Percentiles rank a stretch among this genome's conserved stretches.
Evolutionary conservation across 2,888 invertebrate genomes (phyloP).

Genomic region (Hartigia nigra): DNA sequence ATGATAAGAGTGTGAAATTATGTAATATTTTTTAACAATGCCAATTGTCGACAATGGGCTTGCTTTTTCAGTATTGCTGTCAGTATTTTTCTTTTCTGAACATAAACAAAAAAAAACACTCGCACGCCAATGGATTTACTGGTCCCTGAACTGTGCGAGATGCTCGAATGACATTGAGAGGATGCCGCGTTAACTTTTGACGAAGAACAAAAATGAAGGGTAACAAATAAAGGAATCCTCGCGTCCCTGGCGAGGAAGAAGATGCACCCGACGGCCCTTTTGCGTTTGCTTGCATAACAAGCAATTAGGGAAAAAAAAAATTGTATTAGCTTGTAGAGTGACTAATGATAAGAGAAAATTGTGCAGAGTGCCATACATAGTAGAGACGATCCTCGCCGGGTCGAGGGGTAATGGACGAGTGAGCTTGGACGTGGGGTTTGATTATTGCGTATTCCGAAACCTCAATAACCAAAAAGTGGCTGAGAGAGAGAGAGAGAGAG

Average conservation of each 20-base stretch:
- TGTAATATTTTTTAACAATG: neutral
- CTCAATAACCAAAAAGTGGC: neutral
- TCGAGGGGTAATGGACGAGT: neutral
- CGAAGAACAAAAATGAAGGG: neutral
- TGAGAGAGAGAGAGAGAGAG: neutral
- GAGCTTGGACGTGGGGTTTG: neutral
- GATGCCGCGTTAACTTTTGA: neutral
- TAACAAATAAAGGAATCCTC: neutral
- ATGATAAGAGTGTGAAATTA: conserved; percentile 8
- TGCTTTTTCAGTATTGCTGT: conserved; percentile 15
- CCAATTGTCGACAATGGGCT: conserved; percentile 7
- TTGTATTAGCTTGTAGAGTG: neutral
- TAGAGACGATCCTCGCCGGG: neutral
- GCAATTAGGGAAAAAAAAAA: neutral
- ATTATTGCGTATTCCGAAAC: neutral
- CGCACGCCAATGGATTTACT: neutral
- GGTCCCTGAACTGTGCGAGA: neutral
- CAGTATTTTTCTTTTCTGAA: conserved; percentile 23
- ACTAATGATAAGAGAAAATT: neutral
- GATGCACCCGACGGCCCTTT: neutral
- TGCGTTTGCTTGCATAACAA: neutral
- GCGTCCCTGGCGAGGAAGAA: neutral
- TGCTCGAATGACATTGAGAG: neutral
- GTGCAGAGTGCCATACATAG: neutral
- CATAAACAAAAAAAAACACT: conserved; percentile 24